A percentile compares a stretch with the other conserved stretches of the same genome.
Evolutionary conservation across 2,113 vertebrate species (phyloP).

Genomic region (Budorcas taxicolor): DNA sequence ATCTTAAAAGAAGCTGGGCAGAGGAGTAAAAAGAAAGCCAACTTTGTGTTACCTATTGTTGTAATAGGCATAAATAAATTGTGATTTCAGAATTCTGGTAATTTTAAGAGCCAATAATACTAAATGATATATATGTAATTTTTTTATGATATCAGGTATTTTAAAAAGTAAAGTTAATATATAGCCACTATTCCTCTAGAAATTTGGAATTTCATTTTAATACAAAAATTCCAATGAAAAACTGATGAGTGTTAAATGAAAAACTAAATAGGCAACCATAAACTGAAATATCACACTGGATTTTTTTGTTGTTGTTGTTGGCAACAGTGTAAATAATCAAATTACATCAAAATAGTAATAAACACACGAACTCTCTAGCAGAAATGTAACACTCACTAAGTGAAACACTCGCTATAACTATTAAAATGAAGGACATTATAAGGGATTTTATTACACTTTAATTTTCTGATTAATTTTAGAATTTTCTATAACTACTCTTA

Average conservation of each 20-base stretch:
- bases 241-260: neutral
- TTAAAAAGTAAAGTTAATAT: neutral
- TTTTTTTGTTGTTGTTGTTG: neutral
- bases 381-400: neutral
- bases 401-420: neutral
- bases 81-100: neutral
- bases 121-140: neutral
- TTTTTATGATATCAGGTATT: neutral
- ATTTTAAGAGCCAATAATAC: neutral
- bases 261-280: neutral
- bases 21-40: neutral
- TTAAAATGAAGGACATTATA: neutral
- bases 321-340: neutral
- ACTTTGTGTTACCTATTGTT: neutral
- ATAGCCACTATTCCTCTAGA: neutral
- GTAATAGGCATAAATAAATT: neutral
- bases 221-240: neutral
- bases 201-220: neutral
- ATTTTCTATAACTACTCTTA: neutral
- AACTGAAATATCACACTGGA: neutral
- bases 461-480: neutral
- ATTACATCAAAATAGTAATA: neutral
- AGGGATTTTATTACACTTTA: neutral
- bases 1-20: neutral
- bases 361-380: neutral